Conservation (phyloP, 2,113 vertebrate genomes). For the Poecile atricapillus region DNA sequence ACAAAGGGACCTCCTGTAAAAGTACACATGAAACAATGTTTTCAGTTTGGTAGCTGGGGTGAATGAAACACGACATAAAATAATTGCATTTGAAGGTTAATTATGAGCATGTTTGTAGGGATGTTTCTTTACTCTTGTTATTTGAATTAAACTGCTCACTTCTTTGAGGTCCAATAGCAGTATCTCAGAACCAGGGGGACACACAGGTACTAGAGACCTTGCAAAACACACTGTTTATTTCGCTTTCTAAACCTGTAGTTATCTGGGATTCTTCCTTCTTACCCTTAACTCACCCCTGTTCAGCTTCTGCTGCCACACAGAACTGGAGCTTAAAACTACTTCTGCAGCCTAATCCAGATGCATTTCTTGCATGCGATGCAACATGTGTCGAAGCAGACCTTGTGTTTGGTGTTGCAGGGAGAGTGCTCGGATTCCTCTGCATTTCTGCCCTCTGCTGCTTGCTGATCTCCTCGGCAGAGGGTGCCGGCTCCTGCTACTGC, state of each 20-base stretch:
- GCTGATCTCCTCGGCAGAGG: conserved; percentile 18
- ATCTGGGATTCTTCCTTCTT: background rate
- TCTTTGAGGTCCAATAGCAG: background rate
- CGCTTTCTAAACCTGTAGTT: background rate
- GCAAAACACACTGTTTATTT: background rate
- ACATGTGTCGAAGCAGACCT: background rate
- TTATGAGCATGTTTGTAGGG: background rate
- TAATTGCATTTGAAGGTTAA: background rate
- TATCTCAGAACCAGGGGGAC: background rate
- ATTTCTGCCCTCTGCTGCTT: conserved; percentile 23
- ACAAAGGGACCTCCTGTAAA: background rate
- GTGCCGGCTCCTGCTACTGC: background rate
- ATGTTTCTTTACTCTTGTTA: background rate
- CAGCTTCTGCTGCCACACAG: background rate
- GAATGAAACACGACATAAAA: background rate
- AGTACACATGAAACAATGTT: background rate
- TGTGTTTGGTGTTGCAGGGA: background rate
- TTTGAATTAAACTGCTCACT: background rate
- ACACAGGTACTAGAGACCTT: background rate
- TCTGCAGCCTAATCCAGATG: background rate
- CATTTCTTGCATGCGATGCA: background rate
- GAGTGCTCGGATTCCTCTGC: conserved; percentile 17
- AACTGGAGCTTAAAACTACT: background rate
- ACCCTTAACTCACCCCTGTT: background rate
- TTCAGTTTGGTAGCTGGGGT: background rate